Base-by-base conservation (phyloP, 2,888 invertebrate genomes). In the Acrobasis suavella region DNA sequence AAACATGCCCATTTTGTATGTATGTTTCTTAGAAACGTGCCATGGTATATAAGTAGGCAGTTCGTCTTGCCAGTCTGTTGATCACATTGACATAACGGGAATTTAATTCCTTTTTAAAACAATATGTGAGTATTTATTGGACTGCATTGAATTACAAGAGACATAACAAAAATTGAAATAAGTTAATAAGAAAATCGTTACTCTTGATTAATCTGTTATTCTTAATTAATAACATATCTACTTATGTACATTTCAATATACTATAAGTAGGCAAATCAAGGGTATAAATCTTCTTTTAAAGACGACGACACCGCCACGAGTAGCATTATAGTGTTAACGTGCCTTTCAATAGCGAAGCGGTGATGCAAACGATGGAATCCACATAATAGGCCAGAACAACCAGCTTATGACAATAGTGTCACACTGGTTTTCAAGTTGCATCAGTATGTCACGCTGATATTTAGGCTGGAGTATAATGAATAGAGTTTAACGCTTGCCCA, bases 401-500 rank as follows among this genome's bases (percentile, higher is more conserved):
- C 39, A 52, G 60, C 51, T 51, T 56, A 56, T 56, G 39, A 52
- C 52, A 49, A 49, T 46, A 54, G 22, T 50, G 60, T 60, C 39
- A 51, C 60, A 60, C 51, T 60, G 51, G 60, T 52, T 42, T 60
- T 17, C 51, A 38, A 51, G 60, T 80, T 80, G 74, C 76, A 69
- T 71, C 78, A 81, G 68, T 65, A 77, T 77, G 80, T 76, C 83
- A 79, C 73, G 69, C 70, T 83, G 84, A 80, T 81, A 84, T 83
- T 84, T 81, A 72, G 76, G 46, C 17, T 42, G 17, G 12, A 22
- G 67, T 67, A 81, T 76, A 72, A 71, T 78, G 74, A 79, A 82
- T 81, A 79, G 80, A 75, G 74, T 70, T 71, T 71, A 73, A 72
- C 67, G 71, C 75, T 86, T 87, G 80, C 84, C 74, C 84, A 87